Evolutionary conservation across 2,888 invertebrate species (phyloP).

Genomic region (Lissocephala sabroskyi): DNA sequence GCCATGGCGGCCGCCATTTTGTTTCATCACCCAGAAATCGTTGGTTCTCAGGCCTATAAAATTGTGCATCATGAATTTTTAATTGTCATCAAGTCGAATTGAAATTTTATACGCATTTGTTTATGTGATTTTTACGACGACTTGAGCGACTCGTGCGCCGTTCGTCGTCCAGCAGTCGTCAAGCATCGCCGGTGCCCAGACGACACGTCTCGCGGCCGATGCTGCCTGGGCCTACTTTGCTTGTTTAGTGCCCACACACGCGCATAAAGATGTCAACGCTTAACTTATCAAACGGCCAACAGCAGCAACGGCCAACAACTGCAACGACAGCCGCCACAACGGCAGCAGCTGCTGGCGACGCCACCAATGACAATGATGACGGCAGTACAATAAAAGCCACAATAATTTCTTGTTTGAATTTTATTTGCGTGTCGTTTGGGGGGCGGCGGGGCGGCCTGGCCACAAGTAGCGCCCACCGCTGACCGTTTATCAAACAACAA

Average conservation of each 20-base stretch:
- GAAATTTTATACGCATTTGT: conserved; percentile 32
- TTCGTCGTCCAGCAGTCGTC: conserved; percentile 2
- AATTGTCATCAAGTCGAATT: conserved; percentile 37
- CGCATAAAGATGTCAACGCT: conserved; percentile 61
- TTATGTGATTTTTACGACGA: conserved; percentile 46
- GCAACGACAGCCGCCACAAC: conserved; percentile 22
- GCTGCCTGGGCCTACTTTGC: too few relatives aligned
- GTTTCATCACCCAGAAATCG: too few relatives aligned
- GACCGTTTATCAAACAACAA: conserved; percentile 66
- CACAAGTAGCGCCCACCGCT: conserved; percentile 65
- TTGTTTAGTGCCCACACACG: conserved; percentile 58
- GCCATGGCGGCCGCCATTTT: too few relatives aligned
- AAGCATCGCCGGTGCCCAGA: background rate
- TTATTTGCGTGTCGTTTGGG: conserved; percentile 55
- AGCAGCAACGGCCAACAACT: conserved; percentile 7
- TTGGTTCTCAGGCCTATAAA: conserved; percentile 35
- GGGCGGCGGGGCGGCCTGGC: too few relatives aligned
- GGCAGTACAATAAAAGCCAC: conserved; percentile 55
- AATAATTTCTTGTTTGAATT: conserved; percentile 54
- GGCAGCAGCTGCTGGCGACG: too few relatives aligned
- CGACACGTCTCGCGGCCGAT: background rate
- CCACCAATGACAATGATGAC: conserved; percentile 20
- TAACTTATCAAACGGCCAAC: conserved; percentile 47
- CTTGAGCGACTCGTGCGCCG: too few relatives aligned
- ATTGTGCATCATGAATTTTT: conserved; percentile 37